Evolutionary conservation across 2,888 invertebrate species (phyloP).

Genomic region (Andrena trimmerana): DNA sequence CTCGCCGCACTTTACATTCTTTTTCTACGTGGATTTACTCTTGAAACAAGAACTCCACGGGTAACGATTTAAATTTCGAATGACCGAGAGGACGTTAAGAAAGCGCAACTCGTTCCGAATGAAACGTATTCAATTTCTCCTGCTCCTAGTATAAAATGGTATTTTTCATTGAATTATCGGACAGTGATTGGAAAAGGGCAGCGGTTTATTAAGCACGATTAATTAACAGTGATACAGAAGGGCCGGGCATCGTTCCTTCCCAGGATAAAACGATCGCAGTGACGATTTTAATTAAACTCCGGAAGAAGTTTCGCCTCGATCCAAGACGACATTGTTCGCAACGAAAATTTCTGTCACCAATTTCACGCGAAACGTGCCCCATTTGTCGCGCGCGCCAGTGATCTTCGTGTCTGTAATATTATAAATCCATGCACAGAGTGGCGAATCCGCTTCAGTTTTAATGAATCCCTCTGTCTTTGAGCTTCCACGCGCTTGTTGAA

Average conservation of each 20-base stretch:
- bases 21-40: background rate
- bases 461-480: background rate
- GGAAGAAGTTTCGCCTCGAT: constrained; percentile 5
- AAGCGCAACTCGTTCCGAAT: background rate
- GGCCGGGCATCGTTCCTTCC: no score
- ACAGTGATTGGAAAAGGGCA: no score
- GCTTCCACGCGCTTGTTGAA: background rate
- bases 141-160: no score
- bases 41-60: constrained; percentile 1
- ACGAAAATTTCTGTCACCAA: constrained; percentile 2
- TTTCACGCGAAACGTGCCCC: background rate
- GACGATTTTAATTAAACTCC: constrained; percentile 31
- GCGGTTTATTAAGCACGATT: background rate
- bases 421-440: background rate
- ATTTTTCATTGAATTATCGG: background rate
- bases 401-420: background rate
- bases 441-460: background rate
- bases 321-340: background rate
- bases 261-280: background rate
- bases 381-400: background rate
- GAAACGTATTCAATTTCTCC: background rate
- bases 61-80: constrained; percentile 27
- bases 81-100: background rate
- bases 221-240: constrained; percentile 5
- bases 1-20: constrained; percentile 4